Conservation (phyloP, 1,140 invertebrate genomes). For the Paralvinella palmiformis region DNA sequence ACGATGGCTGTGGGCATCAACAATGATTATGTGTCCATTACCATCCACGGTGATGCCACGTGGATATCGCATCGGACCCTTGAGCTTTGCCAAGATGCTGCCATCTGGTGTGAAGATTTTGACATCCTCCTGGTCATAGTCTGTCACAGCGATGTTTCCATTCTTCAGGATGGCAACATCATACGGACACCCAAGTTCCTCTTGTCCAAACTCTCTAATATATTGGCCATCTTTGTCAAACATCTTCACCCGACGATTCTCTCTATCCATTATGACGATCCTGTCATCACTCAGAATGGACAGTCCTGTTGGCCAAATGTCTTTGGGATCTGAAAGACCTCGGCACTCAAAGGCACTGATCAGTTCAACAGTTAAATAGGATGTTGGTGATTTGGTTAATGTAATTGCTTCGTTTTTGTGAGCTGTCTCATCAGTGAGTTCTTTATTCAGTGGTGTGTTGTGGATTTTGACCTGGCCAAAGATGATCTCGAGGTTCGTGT, state of each 20-base stretch:
- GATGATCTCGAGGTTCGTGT: constrained; percentile 28
- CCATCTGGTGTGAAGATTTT: constrained; percentile 36
- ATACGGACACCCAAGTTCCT: constrained; percentile 29
- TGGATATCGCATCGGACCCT: constrained; percentile 38
- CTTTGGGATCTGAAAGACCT: constrained; percentile 25
- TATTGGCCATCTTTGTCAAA: background rate
- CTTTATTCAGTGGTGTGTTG: constrained; percentile 1
- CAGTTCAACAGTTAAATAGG: background rate
- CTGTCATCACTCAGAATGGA: constrained; percentile 24
- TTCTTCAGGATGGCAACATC: constrained; percentile 35
- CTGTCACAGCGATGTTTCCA: constrained; percentile 39
- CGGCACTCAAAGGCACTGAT: constrained; percentile 25
- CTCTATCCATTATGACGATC: constrained; percentile 37
- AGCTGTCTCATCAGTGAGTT: background rate
- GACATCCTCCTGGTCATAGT: constrained; percentile 36
- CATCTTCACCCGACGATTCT: constrained; percentile 38
- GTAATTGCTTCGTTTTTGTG: background rate
- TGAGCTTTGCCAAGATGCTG: constrained; percentile 25
- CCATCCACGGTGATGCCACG: constrained; percentile 35
- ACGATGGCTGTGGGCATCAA: constrained; percentile 32
- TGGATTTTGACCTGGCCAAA: constrained; percentile 28
- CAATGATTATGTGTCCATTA: constrained; percentile 37
- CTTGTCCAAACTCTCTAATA: background rate
- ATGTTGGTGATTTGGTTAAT: too few species aligned
- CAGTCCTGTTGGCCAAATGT: constrained; percentile 42